Conservation (phyloP, 2,797 vertebrate genomes). For the Onychomys torridus region DNA sequence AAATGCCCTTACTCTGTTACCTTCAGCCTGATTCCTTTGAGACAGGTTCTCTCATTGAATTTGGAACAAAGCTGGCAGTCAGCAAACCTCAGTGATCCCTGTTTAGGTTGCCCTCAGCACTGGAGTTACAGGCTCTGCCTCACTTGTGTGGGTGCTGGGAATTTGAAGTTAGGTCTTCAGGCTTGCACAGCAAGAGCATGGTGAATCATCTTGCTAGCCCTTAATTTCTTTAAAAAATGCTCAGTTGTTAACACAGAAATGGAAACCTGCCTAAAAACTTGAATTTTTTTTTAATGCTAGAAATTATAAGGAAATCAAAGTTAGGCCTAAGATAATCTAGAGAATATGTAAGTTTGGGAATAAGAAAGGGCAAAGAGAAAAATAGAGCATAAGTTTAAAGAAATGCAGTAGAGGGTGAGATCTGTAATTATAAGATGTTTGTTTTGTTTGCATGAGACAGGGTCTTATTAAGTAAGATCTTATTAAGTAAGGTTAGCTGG, state of each 20-base stretch:
- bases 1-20: neutral
- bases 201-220: neutral
- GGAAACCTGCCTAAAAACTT: neutral
- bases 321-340: neutral
- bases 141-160: neutral
- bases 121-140: neutral
- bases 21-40: neutral
- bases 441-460: no score
- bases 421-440: neutral
- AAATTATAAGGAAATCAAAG: slow-evolving; percentile 29
- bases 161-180: neutral
- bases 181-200: neutral
- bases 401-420: neutral
- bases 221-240: neutral
- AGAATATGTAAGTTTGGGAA: neutral
- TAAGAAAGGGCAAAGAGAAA: neutral
- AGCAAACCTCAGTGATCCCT: neutral
- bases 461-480: neutral
- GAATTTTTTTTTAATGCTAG: neutral
- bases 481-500: neutral
- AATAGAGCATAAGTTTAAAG: neutral
- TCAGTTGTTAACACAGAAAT: slow-evolving; percentile 11
- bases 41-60: neutral
- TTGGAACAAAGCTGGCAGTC: neutral
- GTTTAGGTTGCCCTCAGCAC: neutral